Conservation (phyloP, 1,140 invertebrate genomes). For the Chironomus tepperi region DNA sequence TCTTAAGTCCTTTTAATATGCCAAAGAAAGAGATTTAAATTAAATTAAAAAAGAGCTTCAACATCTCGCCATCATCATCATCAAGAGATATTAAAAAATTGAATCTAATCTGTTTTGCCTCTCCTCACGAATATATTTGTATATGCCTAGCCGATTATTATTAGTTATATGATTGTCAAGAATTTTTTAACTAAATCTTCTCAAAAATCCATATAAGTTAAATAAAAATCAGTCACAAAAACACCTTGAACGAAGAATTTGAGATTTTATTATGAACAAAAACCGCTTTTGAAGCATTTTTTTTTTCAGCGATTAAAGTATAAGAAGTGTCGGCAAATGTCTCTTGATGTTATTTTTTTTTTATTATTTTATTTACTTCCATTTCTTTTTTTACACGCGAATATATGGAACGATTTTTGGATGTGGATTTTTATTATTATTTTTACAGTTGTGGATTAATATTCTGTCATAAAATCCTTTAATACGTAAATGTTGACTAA, state of each 20-base stretch:
- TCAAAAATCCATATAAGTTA: too few relatives aligned
- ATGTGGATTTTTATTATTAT: background rate
- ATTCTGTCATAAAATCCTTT: constrained; percentile 15
- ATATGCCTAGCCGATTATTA: too few relatives aligned
- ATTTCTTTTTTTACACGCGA: too few relatives aligned
- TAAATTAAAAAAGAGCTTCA: too few relatives aligned
- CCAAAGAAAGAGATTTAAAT: too few relatives aligned
- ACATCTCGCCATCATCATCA: too few relatives aligned
- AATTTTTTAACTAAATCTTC: too few relatives aligned
- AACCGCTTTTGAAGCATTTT: constrained; percentile 18
- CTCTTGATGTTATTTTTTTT: background rate
- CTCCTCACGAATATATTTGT: too few relatives aligned
- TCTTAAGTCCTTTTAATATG: too few relatives aligned
- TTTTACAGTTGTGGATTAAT: constrained; percentile 10
- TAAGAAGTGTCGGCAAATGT: background rate
- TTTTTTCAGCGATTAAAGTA: constrained; percentile 11
- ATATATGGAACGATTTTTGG: background rate
- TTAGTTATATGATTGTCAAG: too few relatives aligned
- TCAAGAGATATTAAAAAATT: too few relatives aligned
- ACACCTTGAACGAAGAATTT: background rate
- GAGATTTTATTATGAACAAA: background rate
- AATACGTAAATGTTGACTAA: background rate
- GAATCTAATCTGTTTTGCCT: too few relatives aligned
- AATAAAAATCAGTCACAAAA: background rate
- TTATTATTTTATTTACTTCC: background rate